Conservation (phyloP, 1,140 invertebrate genomes). For the Planococcus citri region DNA sequence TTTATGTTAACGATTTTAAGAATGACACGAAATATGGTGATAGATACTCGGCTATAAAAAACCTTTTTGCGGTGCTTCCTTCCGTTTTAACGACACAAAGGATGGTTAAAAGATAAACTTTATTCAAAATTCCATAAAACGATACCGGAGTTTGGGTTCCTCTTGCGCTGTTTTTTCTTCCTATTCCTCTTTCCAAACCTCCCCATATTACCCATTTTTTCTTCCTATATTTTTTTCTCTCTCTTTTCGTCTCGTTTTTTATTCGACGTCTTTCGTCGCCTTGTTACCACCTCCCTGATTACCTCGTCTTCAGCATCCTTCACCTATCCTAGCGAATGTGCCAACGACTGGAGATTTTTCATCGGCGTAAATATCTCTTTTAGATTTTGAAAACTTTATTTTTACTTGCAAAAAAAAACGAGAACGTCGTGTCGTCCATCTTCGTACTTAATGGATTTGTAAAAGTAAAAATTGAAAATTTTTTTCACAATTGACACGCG, state of each 20-base stretch:
- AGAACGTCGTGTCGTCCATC: not conserved
- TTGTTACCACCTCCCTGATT: too few relatives aligned
- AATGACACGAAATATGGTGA: slow-evolving; percentile 14
- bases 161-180: not conserved
- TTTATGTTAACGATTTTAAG: slow-evolving; percentile 10
- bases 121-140: slow-evolving; percentile 16
- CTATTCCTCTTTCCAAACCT: too few relatives aligned
- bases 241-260: not conserved
- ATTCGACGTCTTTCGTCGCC: not conserved
- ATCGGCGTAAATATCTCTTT: not conserved
- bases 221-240: too few relatives aligned
- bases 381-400: not conserved
- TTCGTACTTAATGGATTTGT: not conserved
- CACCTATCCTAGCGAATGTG: not conserved
- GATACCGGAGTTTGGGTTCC: not conserved
- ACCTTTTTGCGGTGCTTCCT: slow-evolving; percentile 9
- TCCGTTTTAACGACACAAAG: slow-evolving; percentile 10
- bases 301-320: too few relatives aligned
- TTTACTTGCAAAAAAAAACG: not conserved
- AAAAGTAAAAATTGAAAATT: not conserved
- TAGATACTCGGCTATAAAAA: slow-evolving; percentile 16
- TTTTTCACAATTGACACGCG: not conserved
- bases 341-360: not conserved
- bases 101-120: slow-evolving; percentile 14
- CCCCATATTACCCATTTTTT: too few relatives aligned